Percentiles rank a stretch among this genome's conserved stretches.
These are phyloP conservation scores for Melipona beecheii DNA, from an alignment of 2,888 invertebrate species.

Conservation along the genomic window DNA sequence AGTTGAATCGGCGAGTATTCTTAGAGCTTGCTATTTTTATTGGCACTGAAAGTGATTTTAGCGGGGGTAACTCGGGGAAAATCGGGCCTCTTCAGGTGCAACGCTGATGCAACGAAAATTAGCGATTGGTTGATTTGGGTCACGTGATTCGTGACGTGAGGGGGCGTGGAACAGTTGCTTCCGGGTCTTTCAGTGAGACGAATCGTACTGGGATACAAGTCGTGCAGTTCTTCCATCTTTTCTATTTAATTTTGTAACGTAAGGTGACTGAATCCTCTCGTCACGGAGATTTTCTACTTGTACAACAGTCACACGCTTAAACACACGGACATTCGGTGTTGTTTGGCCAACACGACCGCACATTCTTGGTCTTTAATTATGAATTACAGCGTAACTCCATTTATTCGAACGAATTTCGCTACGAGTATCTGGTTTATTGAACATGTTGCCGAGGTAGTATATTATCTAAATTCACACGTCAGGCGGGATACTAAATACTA, in stretches of 20 bases:
- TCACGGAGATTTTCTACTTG: background rate
- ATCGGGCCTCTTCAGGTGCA: too few relatives aligned
- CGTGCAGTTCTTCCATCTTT: too few relatives aligned
- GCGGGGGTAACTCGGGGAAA: too few relatives aligned
- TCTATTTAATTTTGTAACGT: background rate
- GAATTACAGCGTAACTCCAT: constrained; percentile 1
- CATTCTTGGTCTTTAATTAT: constrained; percentile 1
- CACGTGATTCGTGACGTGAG: too few relatives aligned
- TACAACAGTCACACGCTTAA: background rate
- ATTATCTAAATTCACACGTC: background rate
- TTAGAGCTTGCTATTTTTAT: too few relatives aligned
- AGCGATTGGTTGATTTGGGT: too few relatives aligned
- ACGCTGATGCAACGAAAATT: too few relatives aligned
- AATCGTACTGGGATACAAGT: too few relatives aligned
- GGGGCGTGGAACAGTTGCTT: too few relatives aligned
- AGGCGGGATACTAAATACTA: background rate
- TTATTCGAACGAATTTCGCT: constrained; percentile 1
- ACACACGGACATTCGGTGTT: background rate
- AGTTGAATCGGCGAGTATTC: too few relatives aligned
- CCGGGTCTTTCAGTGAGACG: too few relatives aligned
- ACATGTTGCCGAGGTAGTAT: background rate
- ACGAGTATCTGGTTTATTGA: background rate
- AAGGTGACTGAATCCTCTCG: background rate
- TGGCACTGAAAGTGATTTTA: too few relatives aligned
- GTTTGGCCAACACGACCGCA: background rate